Percentiles rank a stretch among this genome's conserved stretches.
These are phyloP conservation scores for Caenorhabditis afra DNA, from an alignment of 2,888 invertebrate genomes.

Conservation along the genomic window DNA sequence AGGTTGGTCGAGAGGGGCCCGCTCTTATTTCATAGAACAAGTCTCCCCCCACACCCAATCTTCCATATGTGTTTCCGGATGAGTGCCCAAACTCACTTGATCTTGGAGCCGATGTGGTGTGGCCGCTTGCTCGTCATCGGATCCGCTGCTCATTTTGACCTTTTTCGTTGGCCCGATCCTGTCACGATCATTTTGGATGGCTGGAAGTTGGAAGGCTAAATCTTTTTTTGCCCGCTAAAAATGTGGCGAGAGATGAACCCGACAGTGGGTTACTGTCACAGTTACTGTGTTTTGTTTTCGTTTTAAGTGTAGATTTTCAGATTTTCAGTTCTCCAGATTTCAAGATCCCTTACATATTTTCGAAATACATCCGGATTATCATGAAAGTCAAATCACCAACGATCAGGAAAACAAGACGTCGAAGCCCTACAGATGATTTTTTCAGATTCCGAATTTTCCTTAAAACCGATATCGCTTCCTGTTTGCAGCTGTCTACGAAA, in stretches of 20 bases:
- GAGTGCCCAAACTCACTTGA: constrained; percentile 56
- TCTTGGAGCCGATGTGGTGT: constrained; percentile 67
- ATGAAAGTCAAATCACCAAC: neutral
- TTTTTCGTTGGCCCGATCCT: constrained; percentile 80
- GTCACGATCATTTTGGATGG: constrained; percentile 80
- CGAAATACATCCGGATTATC: too few relatives aligned
- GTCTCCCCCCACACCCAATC: too few relatives aligned
- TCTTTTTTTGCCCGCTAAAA: constrained; percentile 37
- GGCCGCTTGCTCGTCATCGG: constrained; percentile 70
- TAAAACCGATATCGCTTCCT: neutral
- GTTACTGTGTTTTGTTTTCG: neutral
- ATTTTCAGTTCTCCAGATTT: too few relatives aligned
- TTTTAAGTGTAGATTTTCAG: too few relatives aligned
- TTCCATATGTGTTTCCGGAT: constrained; percentile 10
- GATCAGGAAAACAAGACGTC: neutral
- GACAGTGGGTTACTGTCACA: too few relatives aligned
- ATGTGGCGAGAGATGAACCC: constrained; percentile 1
- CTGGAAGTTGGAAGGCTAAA: constrained; percentile 69
- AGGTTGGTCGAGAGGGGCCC: neutral
- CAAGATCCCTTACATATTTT: too few relatives aligned
- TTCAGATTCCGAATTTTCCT: neutral
- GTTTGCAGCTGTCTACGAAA: constrained; percentile 8
- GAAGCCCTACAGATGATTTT: constrained; percentile 15
- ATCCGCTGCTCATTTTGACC: constrained; percentile 70
- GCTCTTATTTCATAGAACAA: constrained; percentile 34